Percentiles rank a stretch among this genome's conserved stretches.
phyloP scores from a whole-genome alignment of 2,888 invertebrate species.

The Ormyrus rosae region DNA sequence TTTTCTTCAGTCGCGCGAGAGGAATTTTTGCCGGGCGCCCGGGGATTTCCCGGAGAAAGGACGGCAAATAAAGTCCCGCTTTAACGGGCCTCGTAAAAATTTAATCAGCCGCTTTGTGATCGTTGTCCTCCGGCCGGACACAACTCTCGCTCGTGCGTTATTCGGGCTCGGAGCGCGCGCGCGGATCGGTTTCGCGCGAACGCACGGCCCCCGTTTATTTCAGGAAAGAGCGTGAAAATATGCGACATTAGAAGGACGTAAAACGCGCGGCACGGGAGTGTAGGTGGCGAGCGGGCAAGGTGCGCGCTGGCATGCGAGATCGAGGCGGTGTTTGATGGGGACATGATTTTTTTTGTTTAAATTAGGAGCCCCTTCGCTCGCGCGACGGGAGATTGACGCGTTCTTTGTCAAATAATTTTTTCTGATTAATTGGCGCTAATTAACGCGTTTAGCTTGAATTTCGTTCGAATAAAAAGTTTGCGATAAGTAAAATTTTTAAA shows the following conservation, averaged over 20 bases:
- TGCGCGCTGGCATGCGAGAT: conserved; percentile 12
- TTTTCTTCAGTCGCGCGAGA: not conserved
- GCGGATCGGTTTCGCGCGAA: too few relatives aligned
- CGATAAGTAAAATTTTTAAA: too few relatives aligned
- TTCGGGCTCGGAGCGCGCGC: too few relatives aligned
- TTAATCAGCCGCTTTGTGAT: conserved; percentile 18
- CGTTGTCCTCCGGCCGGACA: not conserved
- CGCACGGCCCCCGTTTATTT: not conserved
- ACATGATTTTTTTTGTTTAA: too few relatives aligned
- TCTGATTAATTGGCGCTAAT: too few relatives aligned
- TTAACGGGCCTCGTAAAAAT: conserved; percentile 30
- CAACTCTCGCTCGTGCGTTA: too few relatives aligned
- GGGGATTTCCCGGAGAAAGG: not conserved
- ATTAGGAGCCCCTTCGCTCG: too few relatives aligned
- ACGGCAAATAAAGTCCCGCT: not conserved
- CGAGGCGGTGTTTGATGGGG: not conserved
- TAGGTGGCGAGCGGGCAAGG: not conserved
- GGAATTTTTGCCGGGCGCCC: not conserved
- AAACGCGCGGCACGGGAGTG: not conserved
- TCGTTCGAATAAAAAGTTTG: too few relatives aligned
- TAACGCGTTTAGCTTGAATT: too few relatives aligned
- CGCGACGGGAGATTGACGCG: too few relatives aligned
- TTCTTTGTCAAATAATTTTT: too few relatives aligned
- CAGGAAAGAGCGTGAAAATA: conserved; percentile 10
- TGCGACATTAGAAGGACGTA: not conserved